Evolutionary conservation across 1,140 invertebrate species (phyloP).

Genomic region (Dendrolimus kikuchii): DNA sequence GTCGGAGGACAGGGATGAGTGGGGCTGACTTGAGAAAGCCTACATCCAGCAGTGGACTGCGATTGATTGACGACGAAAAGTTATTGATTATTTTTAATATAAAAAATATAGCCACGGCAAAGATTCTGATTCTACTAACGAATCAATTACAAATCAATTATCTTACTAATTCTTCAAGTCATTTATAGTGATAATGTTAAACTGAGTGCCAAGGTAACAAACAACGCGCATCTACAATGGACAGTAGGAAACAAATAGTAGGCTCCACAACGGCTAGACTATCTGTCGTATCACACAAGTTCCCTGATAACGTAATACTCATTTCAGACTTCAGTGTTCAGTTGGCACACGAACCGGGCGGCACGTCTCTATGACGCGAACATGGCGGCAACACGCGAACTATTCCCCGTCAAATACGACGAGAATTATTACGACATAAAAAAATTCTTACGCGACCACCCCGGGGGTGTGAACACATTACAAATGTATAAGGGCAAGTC

Average conservation of each 20-base stretch:
- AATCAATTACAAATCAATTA: too few relatives aligned
- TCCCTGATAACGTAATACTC: constrained; percentile 1
- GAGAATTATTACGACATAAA: constrained; percentile 72
- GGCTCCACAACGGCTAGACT: constrained; percentile 1
- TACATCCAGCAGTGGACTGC: too few relatives aligned
- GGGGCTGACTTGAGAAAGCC: too few relatives aligned
- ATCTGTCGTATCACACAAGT: constrained; percentile 15
- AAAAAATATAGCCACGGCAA: too few relatives aligned
- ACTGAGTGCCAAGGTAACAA: constrained; percentile 5
- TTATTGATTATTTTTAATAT: too few relatives aligned
- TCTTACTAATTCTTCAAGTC: constrained; percentile 5
- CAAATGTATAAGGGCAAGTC: constrained; percentile 67
- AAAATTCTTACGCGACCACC: constrained; percentile 75
- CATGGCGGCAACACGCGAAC: constrained; percentile 4
- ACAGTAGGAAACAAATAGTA: neutral
- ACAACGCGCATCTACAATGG: constrained; percentile 6
- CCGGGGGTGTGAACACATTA: constrained; percentile 75
- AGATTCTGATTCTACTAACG: too few relatives aligned
- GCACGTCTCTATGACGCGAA: constrained; percentile 1
- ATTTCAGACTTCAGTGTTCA: neutral
- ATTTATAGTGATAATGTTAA: constrained; percentile 4
- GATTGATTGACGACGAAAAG: too few relatives aligned
- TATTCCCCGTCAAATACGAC: constrained; percentile 42
- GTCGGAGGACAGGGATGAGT: too few relatives aligned
- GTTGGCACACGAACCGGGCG: neutral